Base-by-base conservation (phyloP, 2,113 vertebrate genomes). In the Edolisoma coerulescens region DNA sequence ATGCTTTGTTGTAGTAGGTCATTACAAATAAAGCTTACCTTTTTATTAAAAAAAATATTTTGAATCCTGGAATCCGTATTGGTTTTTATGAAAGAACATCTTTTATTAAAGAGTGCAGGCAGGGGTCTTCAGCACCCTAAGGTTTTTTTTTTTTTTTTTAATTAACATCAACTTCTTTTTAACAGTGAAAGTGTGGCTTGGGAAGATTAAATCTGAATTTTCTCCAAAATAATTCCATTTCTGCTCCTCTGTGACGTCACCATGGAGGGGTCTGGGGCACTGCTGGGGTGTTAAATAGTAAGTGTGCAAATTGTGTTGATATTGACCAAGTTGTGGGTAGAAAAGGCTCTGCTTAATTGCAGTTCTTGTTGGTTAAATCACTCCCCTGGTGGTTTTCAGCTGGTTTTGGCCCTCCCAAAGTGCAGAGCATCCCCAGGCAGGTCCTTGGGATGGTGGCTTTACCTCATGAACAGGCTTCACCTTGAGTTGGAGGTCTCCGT, bases 221-320 rank as follows among this genome's bases (percentile, higher is more conserved):
- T 50, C 16, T 47, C 67, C 8, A 13, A 21, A 27, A 13, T 16
- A n/a, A 59, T 41, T 73, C 11, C 13, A 26, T 57, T 89, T 32
- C 54, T 74, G 28, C 47, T 77, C 5, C 6, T 56, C 14, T 57
- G 1, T 17, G 13, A 13, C 11, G 19, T n/a, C 35, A 47, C 27
- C 30, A 53, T 0, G 0, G 32, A 49, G 47, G 49, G 13, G 7
- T 37, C 17, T 81, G 49, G 35, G 39, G 3, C 39, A 33, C 10
- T 69, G 37, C 22, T n/a, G 11, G 6, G 28, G 16, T 5, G 14
- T 19, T 37, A 16, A 24, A 30, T 0, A n/a, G 39, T 33, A 70
- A 65, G 7, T 5, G 14, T 53, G 61, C 33, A 45, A 63, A 57
- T 28, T 59, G 7, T 30, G 35, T 12, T 4, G 1, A 6, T n/a